phyloP scores from a whole-genome alignment of 2,797 vertebrate genomes.

The Ptychadena robeensis region DNA sequence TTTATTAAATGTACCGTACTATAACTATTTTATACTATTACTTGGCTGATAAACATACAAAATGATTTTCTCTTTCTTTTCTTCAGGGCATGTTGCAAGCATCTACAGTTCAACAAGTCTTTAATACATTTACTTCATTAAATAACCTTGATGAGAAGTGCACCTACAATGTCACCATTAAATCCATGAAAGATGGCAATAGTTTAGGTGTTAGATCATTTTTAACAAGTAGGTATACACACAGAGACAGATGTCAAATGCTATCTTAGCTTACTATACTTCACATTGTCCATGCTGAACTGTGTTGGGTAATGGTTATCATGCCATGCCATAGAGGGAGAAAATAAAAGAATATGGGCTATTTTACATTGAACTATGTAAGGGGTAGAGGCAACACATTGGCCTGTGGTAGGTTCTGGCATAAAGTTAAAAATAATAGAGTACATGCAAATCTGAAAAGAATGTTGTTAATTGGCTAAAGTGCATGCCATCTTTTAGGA shows the following conservation, averaged over 20 bases:
- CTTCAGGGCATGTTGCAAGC: conserved; percentile 74
- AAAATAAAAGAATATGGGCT: background rate
- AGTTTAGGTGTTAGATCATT: conserved; percentile 75
- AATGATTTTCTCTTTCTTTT: conserved; percentile 46
- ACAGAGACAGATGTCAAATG: background rate
- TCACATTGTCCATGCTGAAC: background rate
- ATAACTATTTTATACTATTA: background rate
- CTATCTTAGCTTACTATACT: conserved; percentile 7
- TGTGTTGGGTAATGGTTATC: background rate
- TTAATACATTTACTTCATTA: conserved; percentile 71
- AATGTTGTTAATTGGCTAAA: too few species aligned
- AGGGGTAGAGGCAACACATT: background rate
- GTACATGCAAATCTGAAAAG: too few species aligned
- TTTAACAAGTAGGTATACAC: conserved; percentile 75
- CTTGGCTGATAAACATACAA: background rate
- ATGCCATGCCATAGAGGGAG: background rate
- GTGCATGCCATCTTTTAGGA: too few species aligned
- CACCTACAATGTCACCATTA: conserved; percentile 76
- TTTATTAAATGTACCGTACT: background rate
- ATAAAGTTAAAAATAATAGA: too few species aligned
- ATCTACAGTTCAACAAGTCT: conserved; percentile 64
- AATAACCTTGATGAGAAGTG: conserved; percentile 71
- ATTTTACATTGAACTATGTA: background rate
- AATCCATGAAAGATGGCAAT: conserved; percentile 71
- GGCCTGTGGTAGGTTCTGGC: too few species aligned